Percentiles rank a stretch among this genome's conserved stretches.
Evolutionary conservation across 2,888 invertebrate genomes (phyloP).

Genomic region (Hypolimnas misippus): DNA sequence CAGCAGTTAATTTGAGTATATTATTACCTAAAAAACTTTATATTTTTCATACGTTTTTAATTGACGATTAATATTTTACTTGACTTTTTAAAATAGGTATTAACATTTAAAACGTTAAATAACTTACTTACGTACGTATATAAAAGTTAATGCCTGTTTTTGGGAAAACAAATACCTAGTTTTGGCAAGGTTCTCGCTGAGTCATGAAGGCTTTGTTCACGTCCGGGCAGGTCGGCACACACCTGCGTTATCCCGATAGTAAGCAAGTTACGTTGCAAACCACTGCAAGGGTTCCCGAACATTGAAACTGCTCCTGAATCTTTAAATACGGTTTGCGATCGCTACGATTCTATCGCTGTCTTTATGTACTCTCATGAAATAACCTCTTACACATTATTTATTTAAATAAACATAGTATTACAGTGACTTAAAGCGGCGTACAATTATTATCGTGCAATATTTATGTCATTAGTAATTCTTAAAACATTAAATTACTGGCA

Average conservation of each 20-base stretch:
- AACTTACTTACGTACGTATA: not conserved
- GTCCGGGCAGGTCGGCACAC: constrained; percentile 53
- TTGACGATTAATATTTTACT: not conserved
- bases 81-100: not conserved
- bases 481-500: no score
- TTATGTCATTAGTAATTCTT: no score
- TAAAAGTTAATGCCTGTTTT: constrained; percentile 14
- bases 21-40: no score
- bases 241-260: constrained; percentile 58
- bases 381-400: not conserved
- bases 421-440: not conserved
- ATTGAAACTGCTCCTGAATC: constrained; percentile 21
- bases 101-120: not conserved
- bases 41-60: no score
- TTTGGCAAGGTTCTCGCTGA: constrained; percentile 59
- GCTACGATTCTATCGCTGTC: not conserved
- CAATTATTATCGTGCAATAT: not conserved
- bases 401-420: not conserved
- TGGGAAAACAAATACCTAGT: constrained; percentile 25
- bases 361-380: not conserved
- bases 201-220: constrained; percentile 58
- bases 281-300: constrained; percentile 15
- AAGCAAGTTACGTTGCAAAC: constrained; percentile 32
- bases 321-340: constrained; percentile 12
- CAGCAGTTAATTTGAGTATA: not conserved